These are phyloP conservation scores for Amiota minor DNA, from an alignment of 2,888 invertebrate species.

Conservation along the genomic window DNA sequence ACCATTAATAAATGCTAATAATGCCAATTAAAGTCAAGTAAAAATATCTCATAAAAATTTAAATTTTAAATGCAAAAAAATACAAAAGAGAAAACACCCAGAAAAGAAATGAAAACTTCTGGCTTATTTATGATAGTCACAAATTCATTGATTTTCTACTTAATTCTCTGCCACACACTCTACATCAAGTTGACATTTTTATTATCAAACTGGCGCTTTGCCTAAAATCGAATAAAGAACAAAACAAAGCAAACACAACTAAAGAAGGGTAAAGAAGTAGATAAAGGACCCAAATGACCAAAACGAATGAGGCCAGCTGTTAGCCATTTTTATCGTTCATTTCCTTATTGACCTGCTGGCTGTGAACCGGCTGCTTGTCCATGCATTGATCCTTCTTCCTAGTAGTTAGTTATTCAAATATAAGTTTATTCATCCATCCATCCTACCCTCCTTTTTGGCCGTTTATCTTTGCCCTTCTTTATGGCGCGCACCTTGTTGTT, in stretches of 20 bases:
- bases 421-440: too few species aligned
- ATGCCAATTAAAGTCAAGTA: conserved; percentile 59
- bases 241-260: neutral
- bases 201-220: conserved; percentile 63
- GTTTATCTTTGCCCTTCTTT: conserved; percentile 51
- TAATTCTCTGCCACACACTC: neutral
- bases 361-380: neutral
- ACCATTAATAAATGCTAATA: conserved; percentile 62
- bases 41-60: conserved; percentile 43
- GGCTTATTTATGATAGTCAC: conserved; percentile 65
- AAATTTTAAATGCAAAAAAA: conserved; percentile 58
- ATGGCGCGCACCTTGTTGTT: conserved; percentile 55
- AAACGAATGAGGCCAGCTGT: conserved; percentile 50
- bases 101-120: conserved; percentile 57
- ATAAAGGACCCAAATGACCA: neutral
- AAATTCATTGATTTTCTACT: too few species aligned
- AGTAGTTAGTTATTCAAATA: too few species aligned
- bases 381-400: conserved; percentile 31
- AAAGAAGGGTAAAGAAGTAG: too few species aligned
- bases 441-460: conserved; percentile 6
- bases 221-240: conserved; percentile 46
- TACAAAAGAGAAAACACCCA: conserved; percentile 18
- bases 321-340: conserved; percentile 28
- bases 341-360: conserved; percentile 26
- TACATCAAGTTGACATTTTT: conserved; percentile 64